Base-by-base conservation (phyloP, 2,888 invertebrate species). In the Resseliella maxima region DNA sequence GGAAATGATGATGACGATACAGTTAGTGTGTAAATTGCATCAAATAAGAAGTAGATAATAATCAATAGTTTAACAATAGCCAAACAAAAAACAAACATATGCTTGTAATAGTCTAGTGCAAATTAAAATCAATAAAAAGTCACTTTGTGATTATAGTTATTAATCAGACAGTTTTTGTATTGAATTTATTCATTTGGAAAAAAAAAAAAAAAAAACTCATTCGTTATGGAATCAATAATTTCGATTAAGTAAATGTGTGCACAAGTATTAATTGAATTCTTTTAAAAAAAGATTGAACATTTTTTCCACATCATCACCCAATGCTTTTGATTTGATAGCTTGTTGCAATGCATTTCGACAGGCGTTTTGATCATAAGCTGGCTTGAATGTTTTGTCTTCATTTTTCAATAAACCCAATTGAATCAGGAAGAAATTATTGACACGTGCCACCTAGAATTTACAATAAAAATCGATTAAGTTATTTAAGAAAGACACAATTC, bases 291-390 rank as follows among this genome's bases (percentile, higher is more conserved):
- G 72, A 35, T n/a, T 72, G 72, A 72, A 72, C 72, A 72, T 72
- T 72, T 72, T 15, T 27, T 72, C 72, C 72, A 72, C 72, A 18
- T 72, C 72, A 31, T 72, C 31, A 35, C 72, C 31, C 6, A 72
- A 72, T 35, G 18, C 72, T 72, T 72, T 72, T 15, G 72, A 72
- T 15, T 72, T 72, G 72, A 91, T 87, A 0, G 91, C 89, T 87
- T 90, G 89, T 18, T 89, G 89, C 1, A 91, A 86, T 10, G 91
- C 91, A 87, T 88, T 89, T 24, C 91, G 90, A 87, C 91, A 91
- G 50, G 89, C 89, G 85, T 90, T 89, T 3, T 90, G 38, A 88
- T 91, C 89, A 85, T 90, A 91, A 0, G 88, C 87, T 0, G 90
- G 89, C 15, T 89, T 89, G 87, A 91, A 91, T 0, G 86, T 85